Percentiles rank a stretch among this genome's conserved stretches.
These are phyloP conservation scores for Myotis vivesi DNA, from an alignment of 2,797 vertebrate species.

Conservation along the genomic window DNA sequence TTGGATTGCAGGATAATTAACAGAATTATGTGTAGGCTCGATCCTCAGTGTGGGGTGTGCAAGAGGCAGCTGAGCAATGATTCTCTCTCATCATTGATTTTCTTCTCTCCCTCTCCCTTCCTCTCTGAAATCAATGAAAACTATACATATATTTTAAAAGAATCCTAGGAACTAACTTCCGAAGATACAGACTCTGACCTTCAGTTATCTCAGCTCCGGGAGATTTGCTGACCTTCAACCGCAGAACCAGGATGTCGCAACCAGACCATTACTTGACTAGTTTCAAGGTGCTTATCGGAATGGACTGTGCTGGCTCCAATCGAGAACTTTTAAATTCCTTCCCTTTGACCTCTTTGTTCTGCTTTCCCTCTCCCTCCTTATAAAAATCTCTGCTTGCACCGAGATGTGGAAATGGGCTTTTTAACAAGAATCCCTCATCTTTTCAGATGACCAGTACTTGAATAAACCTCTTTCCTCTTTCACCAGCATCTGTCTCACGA, in stretches of 20 bases:
- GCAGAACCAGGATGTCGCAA: not conserved
- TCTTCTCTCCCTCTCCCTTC: no score
- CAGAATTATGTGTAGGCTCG: not conserved
- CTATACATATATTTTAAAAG: not conserved
- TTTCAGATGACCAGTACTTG: not conserved
- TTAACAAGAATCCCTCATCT: not conserved
- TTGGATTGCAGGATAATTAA: not conserved
- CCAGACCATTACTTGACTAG: not conserved
- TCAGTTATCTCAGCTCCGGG: not conserved
- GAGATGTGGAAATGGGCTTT: not conserved
- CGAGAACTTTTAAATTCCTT: not conserved
- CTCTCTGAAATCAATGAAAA: no score
- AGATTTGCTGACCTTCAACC: not conserved
- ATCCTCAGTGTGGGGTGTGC: no score
- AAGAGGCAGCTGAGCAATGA: no score
- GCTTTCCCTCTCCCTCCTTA: not conserved
- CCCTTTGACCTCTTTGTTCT: not conserved
- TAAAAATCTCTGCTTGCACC: not conserved
- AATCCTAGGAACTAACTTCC: not conserved
- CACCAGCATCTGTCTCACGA: not conserved
- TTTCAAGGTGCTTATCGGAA: not conserved
- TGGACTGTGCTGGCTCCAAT: not conserved
- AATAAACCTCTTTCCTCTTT: not conserved
- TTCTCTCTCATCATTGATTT: no score
- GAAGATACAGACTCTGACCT: not conserved